Conservation (phyloP, 2,797 vertebrate species). For the Morus bassanus region DNA sequence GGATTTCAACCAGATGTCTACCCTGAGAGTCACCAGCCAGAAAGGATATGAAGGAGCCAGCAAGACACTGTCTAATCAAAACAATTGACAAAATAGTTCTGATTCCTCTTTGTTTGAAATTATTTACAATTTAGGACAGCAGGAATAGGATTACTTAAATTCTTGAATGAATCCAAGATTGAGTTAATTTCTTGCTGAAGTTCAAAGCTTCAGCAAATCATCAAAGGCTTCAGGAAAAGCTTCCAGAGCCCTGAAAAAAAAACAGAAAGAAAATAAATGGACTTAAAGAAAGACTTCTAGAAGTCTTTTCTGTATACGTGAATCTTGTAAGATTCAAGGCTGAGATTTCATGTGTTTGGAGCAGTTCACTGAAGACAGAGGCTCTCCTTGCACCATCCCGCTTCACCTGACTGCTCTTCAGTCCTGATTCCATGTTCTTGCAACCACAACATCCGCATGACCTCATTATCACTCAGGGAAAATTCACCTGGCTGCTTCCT, state of each 20-base stretch:
- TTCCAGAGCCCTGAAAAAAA: neutral
- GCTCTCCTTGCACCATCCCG: neutral
- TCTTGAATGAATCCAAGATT: neutral
- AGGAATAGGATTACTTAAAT: neutral
- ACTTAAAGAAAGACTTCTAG: neutral
- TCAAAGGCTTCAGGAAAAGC: neutral
- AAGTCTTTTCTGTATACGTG: neutral
- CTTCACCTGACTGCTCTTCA: neutral
- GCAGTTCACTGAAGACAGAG: neutral
- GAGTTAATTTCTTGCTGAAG: neutral
- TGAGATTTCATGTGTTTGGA: neutral
- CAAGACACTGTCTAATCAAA: neutral
- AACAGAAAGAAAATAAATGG: neutral
- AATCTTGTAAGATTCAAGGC: neutral
- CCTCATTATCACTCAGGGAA: neutral
- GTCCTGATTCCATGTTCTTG: neutral
- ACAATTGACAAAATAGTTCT: neutral
- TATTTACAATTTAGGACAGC: neutral
- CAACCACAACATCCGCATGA: neutral
- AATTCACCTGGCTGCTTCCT: conserved; percentile 5
- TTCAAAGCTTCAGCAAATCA: neutral
- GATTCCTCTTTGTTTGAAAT: neutral
- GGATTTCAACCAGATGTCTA: neutral
- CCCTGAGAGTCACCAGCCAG: neutral
- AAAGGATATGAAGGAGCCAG: neutral